Base-by-base conservation (phyloP, 2,888 invertebrate species). In the Heliconius cydno region DNA sequence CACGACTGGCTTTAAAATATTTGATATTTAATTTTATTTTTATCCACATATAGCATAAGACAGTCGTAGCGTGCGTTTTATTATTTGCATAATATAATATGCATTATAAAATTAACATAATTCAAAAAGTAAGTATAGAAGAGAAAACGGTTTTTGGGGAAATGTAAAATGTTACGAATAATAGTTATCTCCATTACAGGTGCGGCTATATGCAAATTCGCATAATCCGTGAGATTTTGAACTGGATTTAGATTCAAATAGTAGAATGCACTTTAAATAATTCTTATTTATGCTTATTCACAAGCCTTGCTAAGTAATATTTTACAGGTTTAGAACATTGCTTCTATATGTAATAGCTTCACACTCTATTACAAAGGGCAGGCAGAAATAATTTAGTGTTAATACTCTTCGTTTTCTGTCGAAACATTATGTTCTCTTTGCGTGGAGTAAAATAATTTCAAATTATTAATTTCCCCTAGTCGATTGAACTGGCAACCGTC, bases 191-290 rank as follows among this genome's bases (percentile, higher is more conserved):
- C 66, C 34, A 30, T 34, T 67, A 46, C 67, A 77, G 60, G 67
- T 76, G 38, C n/a, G 34, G 76, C 22, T 57, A 70, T 38, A 76
- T 76, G 38, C 68, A 70, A 68, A 57, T 68, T 76, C 52, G 5
- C 38, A 52, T 60, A 66, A 70, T 70, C 60, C 70, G 22, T 19
- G 60, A 46, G 60, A 60, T 46, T 38, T 68, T 30, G 30, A 41
- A 25, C 38, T 60, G 25, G 28, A 70, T 60, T 76, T 67, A 34
- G 60, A 70, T 77, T 28, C 66, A 77, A 60, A 77, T 77, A 38
- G 19, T 70, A 9, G 60, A n/a, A 66, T 70, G 60, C 70, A 70
- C 15, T 28, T 57, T 52, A 67, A 52, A 19, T 57, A 57, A 68
- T 34, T n/a, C 67, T 73, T 77, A 38, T 70, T 41, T 77, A 60